Conservation (phyloP, 2,113 vertebrate genomes). For the Brienomyrus brachyistius region DNA sequence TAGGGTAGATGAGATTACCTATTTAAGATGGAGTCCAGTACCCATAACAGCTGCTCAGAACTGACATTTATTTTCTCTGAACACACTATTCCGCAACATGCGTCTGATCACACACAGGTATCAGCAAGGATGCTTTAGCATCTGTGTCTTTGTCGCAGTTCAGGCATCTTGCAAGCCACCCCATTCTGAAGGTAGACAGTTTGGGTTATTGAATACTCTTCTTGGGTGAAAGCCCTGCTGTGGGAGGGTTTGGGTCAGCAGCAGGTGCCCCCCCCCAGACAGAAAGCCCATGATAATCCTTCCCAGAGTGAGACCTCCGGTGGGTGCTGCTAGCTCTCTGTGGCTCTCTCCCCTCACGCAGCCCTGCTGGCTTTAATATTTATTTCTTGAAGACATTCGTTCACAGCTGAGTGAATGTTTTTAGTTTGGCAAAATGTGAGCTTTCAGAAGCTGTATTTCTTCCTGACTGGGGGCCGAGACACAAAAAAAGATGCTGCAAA, state of each 20-base stretch:
- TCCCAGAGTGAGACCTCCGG: slow-evolving; percentile 10
- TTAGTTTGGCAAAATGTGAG: background rate
- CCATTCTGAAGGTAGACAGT: background rate
- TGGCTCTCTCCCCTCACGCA: background rate
- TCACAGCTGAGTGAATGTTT: background rate
- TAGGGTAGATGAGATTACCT: slow-evolving; percentile 31
- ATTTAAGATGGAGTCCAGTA: slow-evolving; percentile 28
- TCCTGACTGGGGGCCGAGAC: background rate
- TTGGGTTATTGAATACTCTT: background rate
- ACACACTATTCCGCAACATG: background rate
- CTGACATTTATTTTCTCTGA: background rate
- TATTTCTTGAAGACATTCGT: background rate
- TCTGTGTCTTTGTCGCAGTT: background rate
- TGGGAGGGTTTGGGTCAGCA: background rate
- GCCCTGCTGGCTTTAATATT: background rate
- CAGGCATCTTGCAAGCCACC: background rate
- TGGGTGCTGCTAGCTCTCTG: background rate
- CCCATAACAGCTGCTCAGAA: background rate
- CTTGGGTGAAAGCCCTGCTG: background rate
- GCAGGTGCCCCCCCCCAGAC: slow-evolving; percentile 33
- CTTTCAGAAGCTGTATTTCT: background rate
- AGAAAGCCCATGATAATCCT: slow-evolving; percentile 33
- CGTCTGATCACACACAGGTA: background rate
- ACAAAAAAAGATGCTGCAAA: background rate
- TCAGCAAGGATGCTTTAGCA: background rate